phyloP scores from a whole-genome alignment of 2,113 vertebrate species.

The Ammospiza nelsoni region DNA sequence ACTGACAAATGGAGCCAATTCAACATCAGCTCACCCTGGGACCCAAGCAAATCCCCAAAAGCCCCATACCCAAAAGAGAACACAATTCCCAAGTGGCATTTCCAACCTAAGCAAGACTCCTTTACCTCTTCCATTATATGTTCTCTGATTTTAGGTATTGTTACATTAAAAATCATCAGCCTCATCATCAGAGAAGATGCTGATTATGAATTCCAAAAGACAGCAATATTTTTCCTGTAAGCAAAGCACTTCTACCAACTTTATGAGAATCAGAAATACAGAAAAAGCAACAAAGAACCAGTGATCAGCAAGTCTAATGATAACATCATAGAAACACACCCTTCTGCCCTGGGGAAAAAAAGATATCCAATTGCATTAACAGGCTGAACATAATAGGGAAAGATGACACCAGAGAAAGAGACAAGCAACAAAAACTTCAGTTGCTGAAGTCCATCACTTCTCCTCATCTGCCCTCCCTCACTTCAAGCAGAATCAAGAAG shows the following conservation, averaged over 20 bases:
- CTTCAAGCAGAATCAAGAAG: background rate
- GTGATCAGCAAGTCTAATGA: background rate
- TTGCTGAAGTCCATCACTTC: background rate
- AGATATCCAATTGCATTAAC: background rate
- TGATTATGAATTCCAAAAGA: background rate
- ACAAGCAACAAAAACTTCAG: background rate
- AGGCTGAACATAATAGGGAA: background rate
- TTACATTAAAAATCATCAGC: background rate
- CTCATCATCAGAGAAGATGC: background rate
- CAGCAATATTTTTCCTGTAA: background rate
- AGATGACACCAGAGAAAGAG: slow-evolving; percentile 1
- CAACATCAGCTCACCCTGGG: background rate
- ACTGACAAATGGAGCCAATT: background rate
- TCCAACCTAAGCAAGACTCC: background rate
- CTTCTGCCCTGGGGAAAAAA: background rate
- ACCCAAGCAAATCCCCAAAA: rapidly evolving
- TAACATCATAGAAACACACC: slow-evolving; percentile 1
- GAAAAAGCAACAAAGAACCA: background rate
- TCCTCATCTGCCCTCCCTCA: background rate
- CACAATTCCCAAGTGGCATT: background rate
- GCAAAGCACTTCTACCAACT: background rate
- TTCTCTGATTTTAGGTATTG: background rate
- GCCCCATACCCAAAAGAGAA: background rate
- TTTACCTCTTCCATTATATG: background rate
- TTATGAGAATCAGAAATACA: background rate